Conservation (phyloP, 2,113 vertebrate species). For the Gymnorhina tibicen region DNA sequence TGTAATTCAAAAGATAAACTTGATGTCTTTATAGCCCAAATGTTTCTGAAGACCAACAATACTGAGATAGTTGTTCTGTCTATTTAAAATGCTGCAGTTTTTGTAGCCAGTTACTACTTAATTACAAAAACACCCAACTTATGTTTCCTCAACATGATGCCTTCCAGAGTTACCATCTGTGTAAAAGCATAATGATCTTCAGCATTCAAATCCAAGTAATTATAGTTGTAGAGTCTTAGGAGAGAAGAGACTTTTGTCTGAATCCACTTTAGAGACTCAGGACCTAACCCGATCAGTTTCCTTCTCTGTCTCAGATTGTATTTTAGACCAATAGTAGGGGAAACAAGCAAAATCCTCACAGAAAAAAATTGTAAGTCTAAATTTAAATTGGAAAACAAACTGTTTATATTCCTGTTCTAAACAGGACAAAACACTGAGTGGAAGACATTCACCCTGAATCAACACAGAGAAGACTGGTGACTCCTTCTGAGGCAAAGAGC, state of each 20-base stretch:
- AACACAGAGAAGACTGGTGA: neutral
- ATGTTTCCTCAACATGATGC: neutral
- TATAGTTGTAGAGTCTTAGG: neutral
- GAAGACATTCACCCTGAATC: neutral
- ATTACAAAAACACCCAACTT: neutral
- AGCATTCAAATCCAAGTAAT: neutral
- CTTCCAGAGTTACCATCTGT: neutral
- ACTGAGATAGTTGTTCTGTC: neutral
- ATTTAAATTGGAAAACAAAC: neutral
- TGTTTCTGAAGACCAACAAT: neutral
- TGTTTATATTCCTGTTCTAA: neutral
- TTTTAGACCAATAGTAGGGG: neutral
- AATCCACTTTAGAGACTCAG: neutral
- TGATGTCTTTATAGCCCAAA: neutral
- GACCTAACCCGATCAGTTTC: neutral
- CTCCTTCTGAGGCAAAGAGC: neutral
- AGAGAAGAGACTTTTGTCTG: neutral
- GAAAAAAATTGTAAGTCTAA: neutral
- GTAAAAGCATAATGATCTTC: neutral
- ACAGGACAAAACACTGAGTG: neutral
- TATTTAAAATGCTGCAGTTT: neutral
- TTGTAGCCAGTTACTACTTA: neutral
- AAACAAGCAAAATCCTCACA: neutral
- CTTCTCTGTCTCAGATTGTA: neutral
- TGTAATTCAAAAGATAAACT: neutral